Conservation (phyloP, 2,113 vertebrate genomes). For the Balaeniceps rex region DNA sequence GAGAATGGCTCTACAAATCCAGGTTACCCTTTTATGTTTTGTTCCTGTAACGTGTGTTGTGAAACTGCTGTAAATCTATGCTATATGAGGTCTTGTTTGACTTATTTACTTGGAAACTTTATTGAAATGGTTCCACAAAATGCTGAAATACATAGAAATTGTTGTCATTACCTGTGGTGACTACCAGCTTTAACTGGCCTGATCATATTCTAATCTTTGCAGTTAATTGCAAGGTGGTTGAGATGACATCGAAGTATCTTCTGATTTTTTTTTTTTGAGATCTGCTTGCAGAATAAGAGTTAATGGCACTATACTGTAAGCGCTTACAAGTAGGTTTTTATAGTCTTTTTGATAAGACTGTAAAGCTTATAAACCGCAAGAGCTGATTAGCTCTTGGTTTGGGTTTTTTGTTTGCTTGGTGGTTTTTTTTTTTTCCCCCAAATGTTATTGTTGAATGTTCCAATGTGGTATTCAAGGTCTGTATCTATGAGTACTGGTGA, state of each 20-base stretch:
- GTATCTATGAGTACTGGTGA: background rate
- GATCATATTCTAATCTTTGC: background rate
- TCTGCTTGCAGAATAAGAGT: background rate
- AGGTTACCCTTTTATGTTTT: background rate
- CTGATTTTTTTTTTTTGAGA: background rate
- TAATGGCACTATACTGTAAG: background rate
- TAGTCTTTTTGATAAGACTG: background rate
- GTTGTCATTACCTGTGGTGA: background rate
- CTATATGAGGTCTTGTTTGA: background rate
- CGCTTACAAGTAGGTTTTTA: background rate
- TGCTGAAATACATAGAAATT: background rate
- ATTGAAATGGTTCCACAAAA: background rate
- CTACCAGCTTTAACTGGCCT: background rate
- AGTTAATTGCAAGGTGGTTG: background rate
- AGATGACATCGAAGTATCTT: background rate
- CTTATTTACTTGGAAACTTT: background rate
- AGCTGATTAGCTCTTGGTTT: background rate
- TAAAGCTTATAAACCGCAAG: background rate
- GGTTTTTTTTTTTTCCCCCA: background rate
- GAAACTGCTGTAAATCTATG: background rate
- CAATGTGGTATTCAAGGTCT: accelerated
- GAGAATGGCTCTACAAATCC: background rate
- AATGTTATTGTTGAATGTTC: background rate
- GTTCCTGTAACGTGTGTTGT: background rate
- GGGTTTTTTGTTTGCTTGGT: background rate